Evolutionary conservation across 2,888 invertebrate species (phyloP).

Genomic region (Portevinia maculata): DNA sequence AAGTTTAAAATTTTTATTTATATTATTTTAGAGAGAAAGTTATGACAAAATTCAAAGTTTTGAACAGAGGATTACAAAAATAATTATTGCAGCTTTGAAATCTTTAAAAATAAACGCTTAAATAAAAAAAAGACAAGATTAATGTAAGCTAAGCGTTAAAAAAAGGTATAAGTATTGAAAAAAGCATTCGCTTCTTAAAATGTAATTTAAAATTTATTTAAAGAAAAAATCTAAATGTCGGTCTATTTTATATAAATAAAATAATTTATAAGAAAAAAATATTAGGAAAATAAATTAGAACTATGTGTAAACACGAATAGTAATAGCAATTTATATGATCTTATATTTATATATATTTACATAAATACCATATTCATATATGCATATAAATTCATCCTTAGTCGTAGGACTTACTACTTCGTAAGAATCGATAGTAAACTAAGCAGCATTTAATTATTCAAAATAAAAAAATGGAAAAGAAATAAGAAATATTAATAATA

Average conservation of each 20-base stretch:
- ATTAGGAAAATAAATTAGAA: slow-evolving; percentile 23
- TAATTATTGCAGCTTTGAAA: slow-evolving; percentile 29
- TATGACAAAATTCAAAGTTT: not conserved
- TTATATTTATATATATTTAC: slow-evolving; percentile 72
- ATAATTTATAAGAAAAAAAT: slow-evolving; percentile 4
- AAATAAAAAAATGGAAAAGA: slow-evolving; percentile 22
- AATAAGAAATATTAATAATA: slow-evolving; percentile 36
- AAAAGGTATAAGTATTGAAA: not conserved
- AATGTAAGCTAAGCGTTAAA: slow-evolving; percentile 4
- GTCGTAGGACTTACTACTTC: slow-evolving; percentile 44
- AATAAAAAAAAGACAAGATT: not conserved
- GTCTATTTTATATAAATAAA: slow-evolving; percentile 63
- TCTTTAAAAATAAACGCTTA: slow-evolving; percentile 19
- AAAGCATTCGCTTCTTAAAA: slow-evolving; percentile 11
- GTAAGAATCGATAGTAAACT: slow-evolving; percentile 46
- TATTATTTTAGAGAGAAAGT: slow-evolving; percentile 7
- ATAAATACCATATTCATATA: slow-evolving; percentile 40
- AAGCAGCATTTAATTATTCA: slow-evolving; percentile 58
- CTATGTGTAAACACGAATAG: slow-evolving; percentile 18
- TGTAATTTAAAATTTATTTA: slow-evolving; percentile 13
- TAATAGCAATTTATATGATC: slow-evolving; percentile 63
- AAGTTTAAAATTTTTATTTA: not conserved
- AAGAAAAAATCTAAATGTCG: slow-evolving; percentile 52
- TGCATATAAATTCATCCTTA: slow-evolving; percentile 18
- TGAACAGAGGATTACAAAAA: not conserved